Base-by-base conservation (phyloP, 2,797 vertebrate species). In the Phrynocephalus vlangalii region DNA sequence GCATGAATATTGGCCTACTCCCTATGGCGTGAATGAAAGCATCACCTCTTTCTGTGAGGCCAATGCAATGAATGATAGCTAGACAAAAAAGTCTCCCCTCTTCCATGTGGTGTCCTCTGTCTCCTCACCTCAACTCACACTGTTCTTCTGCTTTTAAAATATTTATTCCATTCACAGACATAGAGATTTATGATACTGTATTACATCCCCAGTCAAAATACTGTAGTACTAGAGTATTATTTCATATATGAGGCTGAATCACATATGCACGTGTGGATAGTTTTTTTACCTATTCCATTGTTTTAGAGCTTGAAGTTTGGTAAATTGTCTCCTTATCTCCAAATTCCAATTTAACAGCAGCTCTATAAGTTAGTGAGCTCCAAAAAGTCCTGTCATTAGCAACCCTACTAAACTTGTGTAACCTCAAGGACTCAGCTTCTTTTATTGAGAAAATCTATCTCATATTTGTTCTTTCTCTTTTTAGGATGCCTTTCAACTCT, bases 21-120 rank as follows among this genome's bases (percentile, higher is more conserved):
- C 87, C 88, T 7, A n/a, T 24, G 26, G 38, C 73, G 91, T 68
- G 84, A 84, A 2, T 44, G 44, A 0, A 67, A 6, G 78, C 38
- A 30, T 67, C 0, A 0, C 26, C 84, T 77, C 82, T 48, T 20
- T 77, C 0, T 0, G 0, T 0, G 0, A 20, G 84, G 33, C 88
- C 87, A 78, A 79, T 86, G 24, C 38, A 60, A 30, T 22, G 72
- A 77, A 38, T 5, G 15, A 63, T 75, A 80, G 79, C 60, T 60
- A 70, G 76, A 28, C 33, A 1, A 9, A 82, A 30, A 48, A 28
- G 89, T 68, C 28, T 22, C 11, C 16, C 30, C 72, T 18, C 63
- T 81, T 48, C 79, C 0, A 10, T 3, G 78, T 0, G 0, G 7
- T 8, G 15, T 83, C 83, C 83, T 10, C 76, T 80, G 38, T 13